Base-by-base conservation (phyloP, 2,888 invertebrate genomes). In the Willowsia nigromaculata region DNA sequence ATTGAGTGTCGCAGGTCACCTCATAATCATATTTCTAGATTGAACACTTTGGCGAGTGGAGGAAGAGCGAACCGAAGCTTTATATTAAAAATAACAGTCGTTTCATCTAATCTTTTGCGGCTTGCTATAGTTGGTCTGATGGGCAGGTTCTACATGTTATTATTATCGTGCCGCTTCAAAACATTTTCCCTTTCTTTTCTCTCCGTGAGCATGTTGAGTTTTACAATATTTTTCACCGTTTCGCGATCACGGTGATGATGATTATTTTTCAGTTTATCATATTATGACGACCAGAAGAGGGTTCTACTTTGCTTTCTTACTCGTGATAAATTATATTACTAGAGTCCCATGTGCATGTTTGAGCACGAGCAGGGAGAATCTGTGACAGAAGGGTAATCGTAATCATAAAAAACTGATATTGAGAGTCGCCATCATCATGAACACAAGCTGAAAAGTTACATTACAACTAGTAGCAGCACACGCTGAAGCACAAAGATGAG, bases 1-100 rank as follows among this genome's bases (percentile, higher is more conserved):
- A 80, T 81, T 27, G 76, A 78, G 80, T 81, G 65, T 86, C 86
- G 86, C 53, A 68, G 86, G 71, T 81, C 81, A 86, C 71, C 40
- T 86, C 47, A 56, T 86, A 37, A 85, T 78, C 78, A 74, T 30
- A 59, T 74, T 40, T 40, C 15, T 25, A 18, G 78, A 78, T 53
- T 37, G 80, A 56, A 81, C 9, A 78, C 33, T 80, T 82, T 62
- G 43, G 43, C 40, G 33, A 56, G 50, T 56, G 33, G 56, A 56
- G 27, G 27, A 47, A 27, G 47, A 71, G 47, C 30, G 76, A 50
- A 50, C 27, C 62, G 33, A 7, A 81, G 43, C 33, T 65, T 43
- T 37, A 6, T 4, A 37, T 4, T 50, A 27, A 53, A 40, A 83
- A 50, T 68, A 84, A 43, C 40, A 71, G 84, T 74, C 84, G 37